A percentile compares a stretch with the other conserved stretches of the same genome.
phyloP scores from a whole-genome alignment of 2,113 vertebrate species.

The Trogon surrucura region DNA sequence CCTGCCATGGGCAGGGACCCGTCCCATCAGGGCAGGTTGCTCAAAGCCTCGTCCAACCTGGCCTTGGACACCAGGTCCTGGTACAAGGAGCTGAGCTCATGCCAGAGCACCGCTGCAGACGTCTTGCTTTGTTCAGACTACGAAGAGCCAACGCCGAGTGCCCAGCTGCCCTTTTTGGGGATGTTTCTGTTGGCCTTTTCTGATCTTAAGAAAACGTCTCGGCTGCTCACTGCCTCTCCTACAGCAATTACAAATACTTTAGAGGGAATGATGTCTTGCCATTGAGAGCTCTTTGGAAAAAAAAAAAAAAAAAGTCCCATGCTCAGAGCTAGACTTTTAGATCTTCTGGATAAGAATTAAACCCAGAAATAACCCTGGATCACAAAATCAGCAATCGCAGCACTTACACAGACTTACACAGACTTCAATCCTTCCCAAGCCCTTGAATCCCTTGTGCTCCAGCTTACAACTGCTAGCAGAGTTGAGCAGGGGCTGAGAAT shows the following conservation, averaged over 20 bases:
- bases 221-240: background rate
- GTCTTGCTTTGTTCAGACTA: background rate
- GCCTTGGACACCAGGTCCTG: background rate
- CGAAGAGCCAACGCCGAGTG: background rate
- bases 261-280: background rate
- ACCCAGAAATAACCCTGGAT: background rate
- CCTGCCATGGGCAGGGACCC: too few species aligned
- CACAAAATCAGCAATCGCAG: fast-evolving
- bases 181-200: background rate
- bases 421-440: background rate
- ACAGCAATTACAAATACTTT: background rate
- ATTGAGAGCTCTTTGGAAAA: too few species aligned
- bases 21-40: too few species aligned
- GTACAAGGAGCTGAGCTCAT: background rate
- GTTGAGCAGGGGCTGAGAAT: background rate
- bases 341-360: background rate
- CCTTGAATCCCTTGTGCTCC: background rate
- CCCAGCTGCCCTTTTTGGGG: background rate
- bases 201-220: background rate
- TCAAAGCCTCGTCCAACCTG: too few species aligned
- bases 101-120: background rate
- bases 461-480: constrained; percentile 13
- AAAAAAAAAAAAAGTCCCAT: background rate
- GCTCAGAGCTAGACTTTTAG: background rate
- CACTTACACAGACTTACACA: background rate